Evolutionary conservation across 2,888 invertebrate genomes (phyloP), one percentile per base, ranked within the genome.

Genomic region (Ochropleura leucogaster): DNA sequence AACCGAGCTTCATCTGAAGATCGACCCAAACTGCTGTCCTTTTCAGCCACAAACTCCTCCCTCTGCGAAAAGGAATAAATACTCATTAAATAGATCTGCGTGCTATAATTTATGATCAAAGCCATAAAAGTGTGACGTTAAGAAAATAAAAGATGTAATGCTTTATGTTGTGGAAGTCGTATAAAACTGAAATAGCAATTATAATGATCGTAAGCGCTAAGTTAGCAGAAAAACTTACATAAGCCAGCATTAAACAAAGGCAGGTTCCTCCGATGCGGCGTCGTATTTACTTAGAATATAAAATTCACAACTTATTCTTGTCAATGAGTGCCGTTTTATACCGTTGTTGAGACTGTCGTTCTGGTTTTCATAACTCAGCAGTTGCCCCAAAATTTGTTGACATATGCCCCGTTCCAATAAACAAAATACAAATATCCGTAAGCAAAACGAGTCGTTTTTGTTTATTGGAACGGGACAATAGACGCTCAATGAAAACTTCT

Each of bases 131-230:
- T 74, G 79, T 79, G 73, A 68, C 59, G 70, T 70, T 67, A 62
- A 66, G 16, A 60, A 60, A 74, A 71, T 67, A 74, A 82, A 77
- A 74, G 65, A 60, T 63, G 30, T 68, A 53, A 46, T 74, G 57
- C 51, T 79, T 82, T 72, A 85, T 78, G 63, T 70, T 18, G 18
- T 42, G 72, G 68, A 84, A 84, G 72, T 71, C 75, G 77, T 79
- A 75, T 70, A 80, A 76, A 75, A 76, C 64, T 55, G 30, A 66
- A 63, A 82, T 72, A 75, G 64, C 55, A 62, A 75, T 84, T 77
- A 71, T 12, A 46, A 18, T 68, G 63, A 67, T 70, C 67, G 72
- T 69, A 62, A 71, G 67, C 65, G 65, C 57, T 49, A 30, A 77
- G 46, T 69, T 53, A 70, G 44, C 59, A 47, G 65, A 53, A 44